These are phyloP conservation scores for Daboia siamensis DNA, from an alignment of 2,113 vertebrate species.

Conservation along the genomic window DNA sequence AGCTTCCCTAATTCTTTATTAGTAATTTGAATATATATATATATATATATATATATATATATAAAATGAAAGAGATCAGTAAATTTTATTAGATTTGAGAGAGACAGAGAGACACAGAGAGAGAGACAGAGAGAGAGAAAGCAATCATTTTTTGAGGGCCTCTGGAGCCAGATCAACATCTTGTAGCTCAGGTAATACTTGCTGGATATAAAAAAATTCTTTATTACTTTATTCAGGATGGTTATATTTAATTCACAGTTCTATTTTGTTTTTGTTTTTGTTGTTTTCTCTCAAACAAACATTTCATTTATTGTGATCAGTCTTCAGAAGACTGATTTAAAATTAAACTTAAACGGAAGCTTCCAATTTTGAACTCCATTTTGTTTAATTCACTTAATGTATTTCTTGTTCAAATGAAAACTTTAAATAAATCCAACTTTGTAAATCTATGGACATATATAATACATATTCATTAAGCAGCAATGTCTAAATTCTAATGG, in stretches of 20 bases:
- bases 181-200: not conserved
- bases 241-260: not conserved
- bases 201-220: not conserved
- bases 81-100: too few species aligned
- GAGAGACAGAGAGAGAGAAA: too few species aligned
- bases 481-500: not conserved
- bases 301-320: not conserved
- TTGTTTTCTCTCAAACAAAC: not conserved
- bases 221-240: too few species aligned
- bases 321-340: conserved; percentile 8
- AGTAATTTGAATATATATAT: too few species aligned
- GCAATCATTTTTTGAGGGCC: too few species aligned
- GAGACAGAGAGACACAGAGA: too few species aligned
- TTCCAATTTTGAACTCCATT: not conserved
- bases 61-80: too few species aligned
- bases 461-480: not conserved
- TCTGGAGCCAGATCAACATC: too few species aligned
- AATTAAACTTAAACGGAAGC: not conserved
- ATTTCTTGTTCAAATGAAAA: not conserved
- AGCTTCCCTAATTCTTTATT: too few species aligned
- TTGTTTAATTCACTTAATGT: not conserved
- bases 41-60: too few species aligned
- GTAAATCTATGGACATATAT: too few species aligned
- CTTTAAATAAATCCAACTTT: not conserved
- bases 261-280: not conserved